Conservation (phyloP, 1,140 invertebrate genomes). For the Bombyx mori region ASM3026992v2 NC_085120.1:4533001-4533500, state of each 20-base stretch:
- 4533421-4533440: conserved; percentile 14
- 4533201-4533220: too few species aligned
- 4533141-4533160: neutral
- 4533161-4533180: neutral
- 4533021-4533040: conserved; percentile 3
- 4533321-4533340: conserved; percentile 34
- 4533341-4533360: conserved; percentile 21
- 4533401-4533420: conserved; percentile 37
- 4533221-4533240: conserved; percentile 5
- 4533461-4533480: too few species aligned
- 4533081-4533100: neutral
- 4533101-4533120: neutral
- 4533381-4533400: conserved; percentile 52
- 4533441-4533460: neutral
- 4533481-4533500: too few species aligned
- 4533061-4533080: neutral
- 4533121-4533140: neutral
- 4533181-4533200: neutral
- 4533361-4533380: conserved; percentile 50
- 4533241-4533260: conserved; percentile 27
- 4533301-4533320: conserved; percentile 57
- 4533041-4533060: neutral
- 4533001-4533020: neutral
- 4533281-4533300: conserved; percentile 39
- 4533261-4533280: conserved; percentile 48